phyloP scores from a whole-genome alignment of 2,113 vertebrate species.

The Xyliphius kryptos region DNA sequence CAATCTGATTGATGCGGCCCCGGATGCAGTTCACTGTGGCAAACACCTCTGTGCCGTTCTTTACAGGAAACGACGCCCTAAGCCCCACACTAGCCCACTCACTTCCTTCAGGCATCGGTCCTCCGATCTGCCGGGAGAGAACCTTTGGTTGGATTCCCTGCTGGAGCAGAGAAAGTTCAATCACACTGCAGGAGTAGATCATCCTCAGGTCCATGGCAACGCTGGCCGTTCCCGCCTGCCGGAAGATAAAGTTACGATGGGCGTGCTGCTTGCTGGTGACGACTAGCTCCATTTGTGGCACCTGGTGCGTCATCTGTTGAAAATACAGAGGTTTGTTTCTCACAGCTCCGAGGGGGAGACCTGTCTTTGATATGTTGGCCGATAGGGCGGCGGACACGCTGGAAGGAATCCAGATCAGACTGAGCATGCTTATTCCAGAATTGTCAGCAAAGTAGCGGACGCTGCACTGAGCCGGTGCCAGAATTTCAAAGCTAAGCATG shows the following conservation, averaged over 20 bases:
- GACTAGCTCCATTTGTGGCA: slow-evolving; percentile 59
- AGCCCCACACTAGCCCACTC: slow-evolving; percentile 74
- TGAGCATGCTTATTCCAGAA: slow-evolving; percentile 74
- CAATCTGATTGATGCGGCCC: slow-evolving; percentile 78
- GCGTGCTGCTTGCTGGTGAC: slow-evolving; percentile 65
- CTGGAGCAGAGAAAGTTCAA: slow-evolving; percentile 31
- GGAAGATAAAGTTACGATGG: slow-evolving; percentile 75
- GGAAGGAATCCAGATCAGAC: slow-evolving; percentile 78
- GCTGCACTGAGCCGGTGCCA: slow-evolving; percentile 73
- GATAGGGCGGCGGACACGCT: slow-evolving; percentile 66
- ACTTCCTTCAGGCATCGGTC: slow-evolving; percentile 79
- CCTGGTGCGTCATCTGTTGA: slow-evolving; percentile 58
- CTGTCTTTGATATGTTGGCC: slow-evolving; percentile 67
- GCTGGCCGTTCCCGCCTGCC: slow-evolving; percentile 67
- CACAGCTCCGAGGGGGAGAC: slow-evolving; percentile 73
- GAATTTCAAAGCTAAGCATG: slow-evolving; percentile 73
- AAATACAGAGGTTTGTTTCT: slow-evolving; percentile 79
- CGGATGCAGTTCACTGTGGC: slow-evolving; percentile 77
- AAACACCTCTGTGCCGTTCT: slow-evolving; percentile 68
- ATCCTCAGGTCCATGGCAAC: slow-evolving; percentile 75
- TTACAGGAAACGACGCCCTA: slow-evolving; percentile 71
- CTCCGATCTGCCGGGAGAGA: slow-evolving; percentile 78
- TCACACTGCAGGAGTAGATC: slow-evolving; percentile 77
- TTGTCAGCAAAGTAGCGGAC: slow-evolving; percentile 77
- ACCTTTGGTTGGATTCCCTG: slow-evolving; percentile 55